These are phyloP conservation scores for Eriocheir sinensis DNA, from an alignment of 1,140 invertebrate genomes.

Conservation along the genomic window DNA sequence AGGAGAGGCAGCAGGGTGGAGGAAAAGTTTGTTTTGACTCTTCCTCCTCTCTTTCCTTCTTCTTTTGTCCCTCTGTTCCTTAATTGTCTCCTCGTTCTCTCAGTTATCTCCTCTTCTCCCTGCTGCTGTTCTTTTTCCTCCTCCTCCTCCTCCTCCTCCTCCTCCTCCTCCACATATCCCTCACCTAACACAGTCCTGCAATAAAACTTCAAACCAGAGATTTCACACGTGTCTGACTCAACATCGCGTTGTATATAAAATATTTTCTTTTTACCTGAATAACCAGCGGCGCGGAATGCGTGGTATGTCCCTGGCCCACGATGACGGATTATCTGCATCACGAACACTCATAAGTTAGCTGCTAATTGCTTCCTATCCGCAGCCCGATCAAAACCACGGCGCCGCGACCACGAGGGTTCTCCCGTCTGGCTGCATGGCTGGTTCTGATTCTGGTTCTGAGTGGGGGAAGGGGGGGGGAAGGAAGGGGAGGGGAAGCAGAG, in stretches of 20 bases:
- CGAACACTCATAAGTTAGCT: conserved; percentile 1
- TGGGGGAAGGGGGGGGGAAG: not conserved
- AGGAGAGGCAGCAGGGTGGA: not conserved
- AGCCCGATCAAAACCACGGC: not conserved
- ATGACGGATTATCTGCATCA: not conserved
- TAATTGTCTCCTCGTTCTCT: too few relatives aligned
- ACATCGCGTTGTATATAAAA: not conserved
- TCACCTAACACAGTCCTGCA: too few relatives aligned
- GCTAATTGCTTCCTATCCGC: conserved; percentile 3
- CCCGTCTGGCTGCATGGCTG: not conserved
- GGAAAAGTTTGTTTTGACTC: not conserved
- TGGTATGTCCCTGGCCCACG: not conserved
- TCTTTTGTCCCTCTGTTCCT: not conserved
- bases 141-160: too few relatives aligned
- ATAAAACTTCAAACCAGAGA: not conserved
- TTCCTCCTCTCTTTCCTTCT: not conserved
- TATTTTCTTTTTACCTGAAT: not conserved
- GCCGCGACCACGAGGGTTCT: not conserved
- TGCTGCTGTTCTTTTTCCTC: too few relatives aligned
- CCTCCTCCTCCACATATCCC: too few relatives aligned
- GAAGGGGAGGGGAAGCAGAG: not conserved
- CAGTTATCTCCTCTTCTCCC: too few relatives aligned
- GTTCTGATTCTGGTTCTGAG: not conserved
- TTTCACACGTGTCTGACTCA: not conserved
- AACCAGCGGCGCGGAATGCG: not conserved